Evolutionary conservation across 2,797 vertebrate species (phyloP).

Genomic region (Loris lydekkerianus): DNA sequence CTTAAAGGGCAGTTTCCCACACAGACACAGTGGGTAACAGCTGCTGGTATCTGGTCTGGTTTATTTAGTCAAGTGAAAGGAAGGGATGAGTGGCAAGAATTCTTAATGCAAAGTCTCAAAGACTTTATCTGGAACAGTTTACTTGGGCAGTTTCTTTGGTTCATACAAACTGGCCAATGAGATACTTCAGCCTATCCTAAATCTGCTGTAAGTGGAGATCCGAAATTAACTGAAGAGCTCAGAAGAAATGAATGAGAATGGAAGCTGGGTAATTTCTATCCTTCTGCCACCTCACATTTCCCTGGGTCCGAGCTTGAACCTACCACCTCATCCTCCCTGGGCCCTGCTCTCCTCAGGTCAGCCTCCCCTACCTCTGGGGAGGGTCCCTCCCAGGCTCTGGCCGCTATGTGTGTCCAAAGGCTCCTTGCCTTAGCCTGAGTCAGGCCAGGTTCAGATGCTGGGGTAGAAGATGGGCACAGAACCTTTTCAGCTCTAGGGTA

Average conservation of each 20-base stretch:
- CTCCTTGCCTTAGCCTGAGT: neutral
- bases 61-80: neutral
- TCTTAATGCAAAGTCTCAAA: neutral
- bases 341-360: neutral
- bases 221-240: neutral
- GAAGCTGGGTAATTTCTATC: neutral
- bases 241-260: neutral
- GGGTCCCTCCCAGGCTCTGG: neutral
- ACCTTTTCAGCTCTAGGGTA: neutral
- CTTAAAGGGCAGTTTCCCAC: neutral
- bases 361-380: neutral
- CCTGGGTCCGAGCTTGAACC: neutral
- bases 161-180: neutral
- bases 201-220: neutral
- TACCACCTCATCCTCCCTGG: rapidly evolving
- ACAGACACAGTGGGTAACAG: neutral
- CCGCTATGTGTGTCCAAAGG: neutral
- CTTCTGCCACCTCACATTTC: neutral
- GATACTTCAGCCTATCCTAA: neutral
- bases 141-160: neutral
- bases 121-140: neutral
- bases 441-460: neutral
- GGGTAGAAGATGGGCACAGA: neutral
- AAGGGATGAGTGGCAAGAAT: neutral
- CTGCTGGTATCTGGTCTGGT: neutral